Percentiles rank a stretch among this genome's conserved stretches.
Conservation (phyloP, 2,113 vertebrate genomes). For the Sebastes fasciatus region DNA sequence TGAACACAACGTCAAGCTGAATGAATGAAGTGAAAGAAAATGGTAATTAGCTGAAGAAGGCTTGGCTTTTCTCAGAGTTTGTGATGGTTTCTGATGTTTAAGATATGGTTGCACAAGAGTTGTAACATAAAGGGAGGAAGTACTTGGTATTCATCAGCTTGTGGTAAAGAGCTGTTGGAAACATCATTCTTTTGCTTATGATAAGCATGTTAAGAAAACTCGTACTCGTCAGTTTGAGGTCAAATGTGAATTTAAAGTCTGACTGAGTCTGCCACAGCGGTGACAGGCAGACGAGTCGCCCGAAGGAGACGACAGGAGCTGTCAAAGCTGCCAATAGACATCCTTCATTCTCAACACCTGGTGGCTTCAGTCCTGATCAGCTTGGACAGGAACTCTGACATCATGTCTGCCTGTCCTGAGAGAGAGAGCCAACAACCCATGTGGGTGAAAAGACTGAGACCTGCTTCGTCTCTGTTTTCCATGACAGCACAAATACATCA, state of each 20-base stretch:
- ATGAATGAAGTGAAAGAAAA: no score
- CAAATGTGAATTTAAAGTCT: neutral
- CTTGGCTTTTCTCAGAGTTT: no score
- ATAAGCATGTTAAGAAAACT: neutral
- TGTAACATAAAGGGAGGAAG: conserved; percentile 7
- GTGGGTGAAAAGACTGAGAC: neutral
- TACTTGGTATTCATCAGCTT: neutral
- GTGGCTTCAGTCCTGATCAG: conserved; percentile 37
- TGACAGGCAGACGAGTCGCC: conserved; percentile 15
- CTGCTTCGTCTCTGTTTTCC: neutral
- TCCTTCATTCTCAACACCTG: conserved; percentile 33
- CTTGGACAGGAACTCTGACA: conserved; percentile 10
- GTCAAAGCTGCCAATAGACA: conserved; percentile 33
- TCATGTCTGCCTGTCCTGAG: conserved; percentile 7
- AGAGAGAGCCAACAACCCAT: neutral
- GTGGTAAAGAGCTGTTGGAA: neutral
- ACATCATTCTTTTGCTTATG: neutral
- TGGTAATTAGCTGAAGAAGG: no score
- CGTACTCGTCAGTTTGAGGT: neutral
- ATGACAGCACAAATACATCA: neutral
- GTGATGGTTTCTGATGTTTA: conserved; percentile 6
- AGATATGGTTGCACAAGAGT: conserved; percentile 11
- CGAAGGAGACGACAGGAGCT: conserved; percentile 38
- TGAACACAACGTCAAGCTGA: no score
- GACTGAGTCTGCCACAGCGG: neutral